phyloP scores from a whole-genome alignment of 2,113 vertebrate genomes.

The Lagopus leucura region DNA sequence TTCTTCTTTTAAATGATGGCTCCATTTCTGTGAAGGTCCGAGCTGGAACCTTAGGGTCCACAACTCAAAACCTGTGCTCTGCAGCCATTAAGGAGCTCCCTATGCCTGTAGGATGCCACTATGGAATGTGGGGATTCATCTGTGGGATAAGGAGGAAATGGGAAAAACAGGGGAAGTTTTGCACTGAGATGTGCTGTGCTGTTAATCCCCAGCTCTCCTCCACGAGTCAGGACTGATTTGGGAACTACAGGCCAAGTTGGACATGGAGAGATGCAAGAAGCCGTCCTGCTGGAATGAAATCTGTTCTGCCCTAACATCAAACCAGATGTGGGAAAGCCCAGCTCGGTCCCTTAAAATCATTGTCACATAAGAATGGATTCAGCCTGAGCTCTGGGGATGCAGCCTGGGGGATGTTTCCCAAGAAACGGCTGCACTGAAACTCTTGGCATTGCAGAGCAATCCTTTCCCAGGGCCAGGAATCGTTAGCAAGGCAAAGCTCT shows the following conservation, averaged over 20 bases:
- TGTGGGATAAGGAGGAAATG: not conserved
- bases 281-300: not conserved
- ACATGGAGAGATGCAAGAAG: not conserved
- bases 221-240: not conserved
- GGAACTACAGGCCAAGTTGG: not conserved
- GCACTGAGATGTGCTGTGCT: not conserved
- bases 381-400: not conserved
- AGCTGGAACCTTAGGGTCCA: not conserved
- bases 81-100: not conserved
- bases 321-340: not conserved
- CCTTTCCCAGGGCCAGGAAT: not conserved
- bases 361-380: not conserved
- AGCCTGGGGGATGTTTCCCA: not conserved
- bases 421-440: not conserved
- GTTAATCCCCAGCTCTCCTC: not conserved
- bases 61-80: not conserved
- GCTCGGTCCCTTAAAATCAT: not conserved
- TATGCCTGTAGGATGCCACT: not conserved
- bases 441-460: not conserved
- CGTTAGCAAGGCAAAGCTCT: not conserved
- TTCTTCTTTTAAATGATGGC: not conserved
- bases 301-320: not conserved
- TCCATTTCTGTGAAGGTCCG: not conserved
- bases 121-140: not conserved
- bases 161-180: constrained; percentile 5